phyloP scores from a whole-genome alignment of 2,113 vertebrate genomes.

The Mirza zaza region DNA sequence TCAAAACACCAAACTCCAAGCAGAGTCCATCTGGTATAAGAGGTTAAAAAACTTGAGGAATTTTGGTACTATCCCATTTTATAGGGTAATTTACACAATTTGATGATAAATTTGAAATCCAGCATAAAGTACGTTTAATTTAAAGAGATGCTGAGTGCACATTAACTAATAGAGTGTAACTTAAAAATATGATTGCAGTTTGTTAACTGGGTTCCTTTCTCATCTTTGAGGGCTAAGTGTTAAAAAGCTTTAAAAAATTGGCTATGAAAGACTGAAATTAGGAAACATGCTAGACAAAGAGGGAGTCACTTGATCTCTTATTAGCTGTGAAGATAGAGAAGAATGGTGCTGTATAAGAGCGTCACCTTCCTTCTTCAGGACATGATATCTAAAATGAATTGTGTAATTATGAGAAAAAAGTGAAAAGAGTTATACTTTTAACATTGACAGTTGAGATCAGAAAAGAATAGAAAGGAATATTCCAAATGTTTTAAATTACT shows the following conservation, averaged over 20 bases:
- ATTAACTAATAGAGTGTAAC: conserved; percentile 55
- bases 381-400: conserved; percentile 37
- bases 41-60: conserved; percentile 39
- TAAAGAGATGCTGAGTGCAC: conserved; percentile 14
- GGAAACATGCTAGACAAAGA: conserved; percentile 86
- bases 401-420: conserved; percentile 62
- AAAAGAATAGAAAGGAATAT: background rate
- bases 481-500: background rate
- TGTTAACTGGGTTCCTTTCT: conserved; percentile 73
- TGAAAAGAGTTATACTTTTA: conserved; percentile 35
- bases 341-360: conserved; percentile 78
- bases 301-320: conserved; percentile 86
- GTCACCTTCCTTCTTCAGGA: background rate
- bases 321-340: conserved; percentile 85
- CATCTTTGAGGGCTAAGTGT: background rate
- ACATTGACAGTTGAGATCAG: background rate
- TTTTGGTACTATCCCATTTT: conserved; percentile 17
- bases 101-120: conserved; percentile 40
- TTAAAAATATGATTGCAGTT: conserved; percentile 46
- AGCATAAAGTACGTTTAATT: background rate
- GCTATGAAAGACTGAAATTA: conserved; percentile 62
- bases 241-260: conserved; percentile 57
- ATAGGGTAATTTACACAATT: background rate
- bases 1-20: background rate
- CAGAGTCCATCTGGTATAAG: conserved; percentile 9